Conservation (phyloP, 2,797 vertebrate species). For the Ispidina lecontei region DNA sequence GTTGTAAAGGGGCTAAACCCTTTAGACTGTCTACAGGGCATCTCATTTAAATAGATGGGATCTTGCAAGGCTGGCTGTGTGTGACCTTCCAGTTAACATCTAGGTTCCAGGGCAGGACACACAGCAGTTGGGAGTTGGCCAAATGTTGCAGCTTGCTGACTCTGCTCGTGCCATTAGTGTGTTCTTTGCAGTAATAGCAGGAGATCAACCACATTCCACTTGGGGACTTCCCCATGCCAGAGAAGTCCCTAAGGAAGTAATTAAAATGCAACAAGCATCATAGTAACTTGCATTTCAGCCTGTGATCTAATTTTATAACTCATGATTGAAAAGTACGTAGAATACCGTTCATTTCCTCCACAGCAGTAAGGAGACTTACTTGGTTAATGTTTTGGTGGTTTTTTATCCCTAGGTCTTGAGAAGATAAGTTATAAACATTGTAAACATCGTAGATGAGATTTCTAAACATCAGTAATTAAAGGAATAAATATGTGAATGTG, state of each 20-base stretch:
- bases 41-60: background rate
- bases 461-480: background rate
- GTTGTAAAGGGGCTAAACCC: background rate
- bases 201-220: background rate
- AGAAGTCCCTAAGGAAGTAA: constrained; percentile 34
- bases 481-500: background rate
- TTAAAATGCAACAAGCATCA: constrained; percentile 20
- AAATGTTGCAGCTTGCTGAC: background rate
- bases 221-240: background rate
- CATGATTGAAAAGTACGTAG: background rate
- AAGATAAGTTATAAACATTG: background rate
- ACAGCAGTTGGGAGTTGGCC: background rate
- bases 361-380: background rate
- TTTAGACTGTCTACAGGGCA: background rate
- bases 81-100: background rate
- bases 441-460: background rate
- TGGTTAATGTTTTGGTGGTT: background rate
- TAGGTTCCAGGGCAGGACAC: background rate
- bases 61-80: background rate
- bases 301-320: background rate
- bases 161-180: background rate
- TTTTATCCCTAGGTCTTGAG: background rate
- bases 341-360: background rate
- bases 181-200: background rate
- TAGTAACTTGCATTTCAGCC: background rate